Conservation (phyloP, 2,113 vertebrate genomes). For the Lamprotornis superbus region DNA sequence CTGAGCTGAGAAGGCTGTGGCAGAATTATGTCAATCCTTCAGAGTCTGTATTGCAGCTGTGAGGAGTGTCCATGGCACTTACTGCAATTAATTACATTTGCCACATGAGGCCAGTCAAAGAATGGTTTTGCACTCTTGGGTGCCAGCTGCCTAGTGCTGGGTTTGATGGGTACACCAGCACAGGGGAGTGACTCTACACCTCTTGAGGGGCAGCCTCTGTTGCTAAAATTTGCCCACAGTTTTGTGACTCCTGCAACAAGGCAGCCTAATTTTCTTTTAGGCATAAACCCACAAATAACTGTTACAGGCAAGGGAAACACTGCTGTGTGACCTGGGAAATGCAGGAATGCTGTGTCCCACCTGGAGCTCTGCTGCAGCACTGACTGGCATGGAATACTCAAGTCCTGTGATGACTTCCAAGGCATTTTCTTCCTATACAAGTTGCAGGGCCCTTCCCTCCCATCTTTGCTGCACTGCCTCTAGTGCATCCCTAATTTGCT, state of each 20-base stretch:
- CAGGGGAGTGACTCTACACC: accelerated
- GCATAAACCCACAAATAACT: neutral
- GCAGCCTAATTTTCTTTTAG: neutral
- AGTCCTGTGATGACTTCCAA: neutral
- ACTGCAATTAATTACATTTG: neutral
- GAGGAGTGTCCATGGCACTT: neutral
- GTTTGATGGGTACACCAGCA: neutral
- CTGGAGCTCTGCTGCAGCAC: accelerated
- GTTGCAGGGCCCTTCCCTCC: too few species aligned
- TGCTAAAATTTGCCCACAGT: neutral
- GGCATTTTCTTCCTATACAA: neutral
- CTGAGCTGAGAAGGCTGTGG: neutral
- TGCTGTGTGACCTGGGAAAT: accelerated
- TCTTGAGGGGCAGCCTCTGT: neutral
- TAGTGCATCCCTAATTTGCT: neutral
- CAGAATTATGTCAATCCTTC: neutral
- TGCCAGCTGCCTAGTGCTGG: neutral
- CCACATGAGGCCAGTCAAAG: neutral
- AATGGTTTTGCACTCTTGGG: neutral
- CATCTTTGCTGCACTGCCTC: neutral
- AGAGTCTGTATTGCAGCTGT: accelerated
- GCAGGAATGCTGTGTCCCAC: neutral
- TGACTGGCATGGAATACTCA: neutral
- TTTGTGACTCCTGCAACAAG: neutral
- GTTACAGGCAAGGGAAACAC: neutral